Evolutionary conservation across 2,113 vertebrate species (phyloP).

Genomic region (Cercocebus atys): DNA sequence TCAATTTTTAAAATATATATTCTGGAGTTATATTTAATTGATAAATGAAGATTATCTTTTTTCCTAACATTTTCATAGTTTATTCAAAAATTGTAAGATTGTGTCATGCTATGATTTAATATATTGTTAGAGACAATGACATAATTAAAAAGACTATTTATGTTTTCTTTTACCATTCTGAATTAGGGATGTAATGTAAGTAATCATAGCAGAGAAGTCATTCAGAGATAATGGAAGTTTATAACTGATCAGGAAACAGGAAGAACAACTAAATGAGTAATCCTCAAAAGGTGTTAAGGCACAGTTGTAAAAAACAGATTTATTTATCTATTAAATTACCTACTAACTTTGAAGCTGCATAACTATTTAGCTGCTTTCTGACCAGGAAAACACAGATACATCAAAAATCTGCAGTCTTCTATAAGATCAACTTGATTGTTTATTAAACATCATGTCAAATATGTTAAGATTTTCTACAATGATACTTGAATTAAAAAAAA

Average conservation of each 20-base stretch:
- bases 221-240: neutral
- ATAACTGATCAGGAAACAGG: neutral
- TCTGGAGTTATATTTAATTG: neutral
- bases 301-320: neutral
- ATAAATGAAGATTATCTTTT: neutral
- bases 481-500: slow-evolving; percentile 40
- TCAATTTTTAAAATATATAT: neutral
- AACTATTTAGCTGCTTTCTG: slow-evolving; percentile 10
- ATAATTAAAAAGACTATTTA: neutral
- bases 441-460: slow-evolving; percentile 23
- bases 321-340: neutral
- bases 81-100: neutral
- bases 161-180: neutral
- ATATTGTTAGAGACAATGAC: neutral
- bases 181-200: neutral
- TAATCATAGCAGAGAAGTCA: neutral
- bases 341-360: slow-evolving; percentile 39
- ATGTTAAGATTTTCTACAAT: slow-evolving; percentile 25
- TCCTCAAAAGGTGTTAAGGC: neutral
- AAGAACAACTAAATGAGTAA: neutral
- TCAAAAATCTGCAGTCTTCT: neutral
- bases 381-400: slow-evolving; percentile 45
- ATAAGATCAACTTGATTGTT: neutral
- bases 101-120: neutral
- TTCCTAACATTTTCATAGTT: neutral